phyloP scores from a whole-genome alignment of 2,888 invertebrate species.

The Microctonus hyperodae region DNA sequence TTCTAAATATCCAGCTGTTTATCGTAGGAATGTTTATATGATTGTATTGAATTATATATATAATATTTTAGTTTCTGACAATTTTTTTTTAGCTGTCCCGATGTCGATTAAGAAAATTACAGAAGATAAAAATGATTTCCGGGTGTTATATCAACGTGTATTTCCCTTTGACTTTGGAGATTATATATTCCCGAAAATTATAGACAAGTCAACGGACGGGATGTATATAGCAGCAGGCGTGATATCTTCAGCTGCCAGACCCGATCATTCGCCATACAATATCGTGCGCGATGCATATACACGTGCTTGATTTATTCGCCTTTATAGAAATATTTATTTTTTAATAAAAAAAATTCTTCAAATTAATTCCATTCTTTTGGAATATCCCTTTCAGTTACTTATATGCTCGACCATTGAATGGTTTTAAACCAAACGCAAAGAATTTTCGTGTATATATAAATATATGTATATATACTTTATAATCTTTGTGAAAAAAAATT shows the following conservation, averaged over 20 bases:
- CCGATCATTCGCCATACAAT: background rate
- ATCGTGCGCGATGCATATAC: background rate
- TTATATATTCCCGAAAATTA: slow-evolving; percentile 15
- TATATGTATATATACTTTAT: too few relatives aligned
- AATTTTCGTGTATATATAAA: too few relatives aligned
- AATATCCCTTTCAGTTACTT: background rate
- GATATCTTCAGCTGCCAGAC: slow-evolving; percentile 28
- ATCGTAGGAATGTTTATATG: too few relatives aligned
- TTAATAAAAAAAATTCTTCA: background rate
- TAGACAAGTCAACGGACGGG: background rate
- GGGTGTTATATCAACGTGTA: slow-evolving; percentile 3
- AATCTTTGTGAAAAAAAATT: background rate
- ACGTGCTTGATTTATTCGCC: background rate
- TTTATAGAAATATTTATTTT: slow-evolving; percentile 9
- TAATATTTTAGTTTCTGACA: too few relatives aligned
- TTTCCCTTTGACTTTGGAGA: slow-evolving; percentile 15
- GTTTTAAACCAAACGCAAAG: too few relatives aligned
- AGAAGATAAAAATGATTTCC: slow-evolving; percentile 21
- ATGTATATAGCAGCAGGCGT: slow-evolving; percentile 18
- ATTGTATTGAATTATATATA: too few relatives aligned
- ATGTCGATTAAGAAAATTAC: background rate
- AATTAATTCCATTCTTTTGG: background rate
- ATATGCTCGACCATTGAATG: too few relatives aligned
- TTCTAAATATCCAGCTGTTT: slow-evolving; percentile 4
- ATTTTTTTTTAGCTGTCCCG: too few relatives aligned